These are phyloP conservation scores for Clarias fuscus DNA, from an alignment of 2,797 vertebrate species.

Conservation along the genomic window DNA sequence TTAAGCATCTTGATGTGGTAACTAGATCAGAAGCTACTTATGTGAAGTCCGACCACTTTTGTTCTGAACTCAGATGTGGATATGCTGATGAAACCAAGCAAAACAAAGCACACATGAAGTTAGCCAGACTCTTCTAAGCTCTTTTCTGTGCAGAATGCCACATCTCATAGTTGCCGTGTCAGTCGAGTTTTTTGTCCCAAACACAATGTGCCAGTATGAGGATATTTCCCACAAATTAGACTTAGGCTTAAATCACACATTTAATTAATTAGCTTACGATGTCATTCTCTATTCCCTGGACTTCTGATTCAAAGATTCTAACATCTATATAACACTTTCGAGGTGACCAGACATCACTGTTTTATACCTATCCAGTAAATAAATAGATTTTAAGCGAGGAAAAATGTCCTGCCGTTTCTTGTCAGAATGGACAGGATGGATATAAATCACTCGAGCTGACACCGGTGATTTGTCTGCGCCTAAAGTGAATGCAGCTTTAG, in stretches of 20 bases:
- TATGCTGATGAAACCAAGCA: background rate
- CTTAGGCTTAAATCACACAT: background rate
- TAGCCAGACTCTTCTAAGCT: too few species aligned
- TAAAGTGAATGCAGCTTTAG: conserved; percentile 12
- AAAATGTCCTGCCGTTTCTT: background rate
- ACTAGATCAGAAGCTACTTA: background rate
- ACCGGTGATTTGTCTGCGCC: background rate
- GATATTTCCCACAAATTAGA: background rate
- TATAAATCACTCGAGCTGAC: background rate
- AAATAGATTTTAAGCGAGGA: background rate
- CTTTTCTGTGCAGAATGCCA: background rate
- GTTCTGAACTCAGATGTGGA: background rate
- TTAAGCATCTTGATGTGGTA: background rate
- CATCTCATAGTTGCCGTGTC: background rate
- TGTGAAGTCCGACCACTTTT: background rate
- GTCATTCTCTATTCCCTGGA: background rate
- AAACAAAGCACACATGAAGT: background rate
- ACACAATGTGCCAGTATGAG: background rate
- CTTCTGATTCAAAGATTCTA: background rate
- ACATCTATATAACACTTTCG: background rate
- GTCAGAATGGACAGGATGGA: background rate
- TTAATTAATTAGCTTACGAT: too few species aligned
- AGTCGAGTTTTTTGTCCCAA: background rate
- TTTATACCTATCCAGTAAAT: background rate
- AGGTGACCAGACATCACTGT: background rate